Conservation (phyloP, 2,888 invertebrate species). For the Diaprepes abbreviatus region DNA sequence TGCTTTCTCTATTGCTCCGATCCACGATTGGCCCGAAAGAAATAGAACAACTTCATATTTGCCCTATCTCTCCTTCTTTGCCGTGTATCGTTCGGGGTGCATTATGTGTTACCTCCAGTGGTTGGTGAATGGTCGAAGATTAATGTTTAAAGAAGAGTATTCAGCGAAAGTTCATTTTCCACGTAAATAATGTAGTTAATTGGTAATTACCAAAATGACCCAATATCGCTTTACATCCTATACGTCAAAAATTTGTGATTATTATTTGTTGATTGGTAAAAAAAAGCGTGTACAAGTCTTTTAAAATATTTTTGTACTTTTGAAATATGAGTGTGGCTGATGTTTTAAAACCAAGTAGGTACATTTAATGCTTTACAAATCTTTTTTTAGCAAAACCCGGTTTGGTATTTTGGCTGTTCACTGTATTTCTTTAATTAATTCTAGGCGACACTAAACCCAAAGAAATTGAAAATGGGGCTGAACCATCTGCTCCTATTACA, state of each 20-base stretch:
- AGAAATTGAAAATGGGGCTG: conserved; percentile 69
- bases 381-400: not conserved
- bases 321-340: conserved; percentile 37
- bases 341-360: conserved; percentile 47
- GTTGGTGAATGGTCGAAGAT: too few relatives aligned
- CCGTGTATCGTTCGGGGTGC: too few relatives aligned
- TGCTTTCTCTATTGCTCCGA: too few relatives aligned
- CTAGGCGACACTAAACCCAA: conserved; percentile 54
- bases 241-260: not conserved
- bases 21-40: too few relatives aligned
- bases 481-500: conserved; percentile 85
- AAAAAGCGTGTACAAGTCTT: not conserved
- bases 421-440: not conserved
- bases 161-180: too few relatives aligned
- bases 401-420: conserved; percentile 13
- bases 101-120: too few relatives aligned
- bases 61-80: too few relatives aligned
- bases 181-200: too few relatives aligned
- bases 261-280: not conserved
- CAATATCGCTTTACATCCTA: too few relatives aligned
- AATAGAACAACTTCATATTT: too few relatives aligned
- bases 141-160: too few relatives aligned
- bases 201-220: not conserved
- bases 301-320: not conserved
- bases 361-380: not conserved